Base-by-base conservation (phyloP, 2,888 invertebrate genomes). In the Polymixis lichenea region DNA sequence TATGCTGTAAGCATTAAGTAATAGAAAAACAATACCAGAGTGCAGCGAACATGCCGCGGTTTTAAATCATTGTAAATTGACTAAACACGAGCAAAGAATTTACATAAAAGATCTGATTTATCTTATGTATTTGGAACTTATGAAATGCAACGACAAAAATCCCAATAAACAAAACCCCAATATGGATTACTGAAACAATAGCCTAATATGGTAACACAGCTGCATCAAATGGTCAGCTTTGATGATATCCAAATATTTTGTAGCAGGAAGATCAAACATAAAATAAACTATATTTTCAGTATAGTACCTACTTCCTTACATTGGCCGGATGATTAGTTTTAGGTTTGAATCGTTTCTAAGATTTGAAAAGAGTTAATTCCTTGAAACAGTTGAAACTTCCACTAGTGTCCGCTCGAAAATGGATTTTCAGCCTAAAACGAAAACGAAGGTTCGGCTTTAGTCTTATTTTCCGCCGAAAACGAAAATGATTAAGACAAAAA, bases 21-120 rank as follows among this genome's bases (percentile, higher is more conserved):
- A 46, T 25, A 69, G 46, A 22, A 70, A 74, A 66, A 61, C 0
- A 17, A n/a, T 25, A 7, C 6, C n/a, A 69, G 64, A 84, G 56
- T 84, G 80, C 83, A 74, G 60, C 69, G 64, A 75, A 46, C 43
- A 46, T 70, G 71, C 71, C 38, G 58, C 53, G 38, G 75, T 73
- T 70, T 69, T 72, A 76, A 78, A 80, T 70, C n/a, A 72, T 22
- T 60, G 66, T 55, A 66, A 85, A 86, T 82, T 80, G 43, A 75
- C 61, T n/a, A 66, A 62, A 68, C 86, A 87, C 85, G 85, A 76
- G 46, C 65, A 75, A 70, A 61, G 15, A 70, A 78, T 64, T 75
- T 15, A 72, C 51, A 73, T 65, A 49, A 58, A 68, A 67, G 3
- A 61, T 81, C 17, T 64, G 78, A 66, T 67, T 73, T 73, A 69